Percentiles rank a stretch among this genome's conserved stretches.
Conservation (phyloP, 2,797 vertebrate species). For the Clarias platycephalus region DNA sequence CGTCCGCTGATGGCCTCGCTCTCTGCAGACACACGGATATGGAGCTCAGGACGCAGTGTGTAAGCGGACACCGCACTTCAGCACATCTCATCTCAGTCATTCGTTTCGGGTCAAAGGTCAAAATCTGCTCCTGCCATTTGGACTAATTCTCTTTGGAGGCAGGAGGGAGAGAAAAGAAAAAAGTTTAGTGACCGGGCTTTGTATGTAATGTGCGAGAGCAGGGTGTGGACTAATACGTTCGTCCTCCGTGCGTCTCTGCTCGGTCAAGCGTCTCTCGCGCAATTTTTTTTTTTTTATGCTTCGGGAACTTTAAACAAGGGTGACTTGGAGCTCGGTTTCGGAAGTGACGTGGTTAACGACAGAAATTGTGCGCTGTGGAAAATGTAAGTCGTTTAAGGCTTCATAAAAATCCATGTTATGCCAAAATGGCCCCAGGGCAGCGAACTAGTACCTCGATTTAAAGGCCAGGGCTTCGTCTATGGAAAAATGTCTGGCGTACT, state of each 20-base stretch:
- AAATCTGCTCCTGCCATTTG: constrained; percentile 10
- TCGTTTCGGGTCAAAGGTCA: constrained; percentile 25
- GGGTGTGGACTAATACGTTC: background rate
- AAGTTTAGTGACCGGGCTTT: background rate
- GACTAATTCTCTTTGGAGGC: constrained; percentile 27
- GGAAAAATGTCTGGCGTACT: constrained; percentile 3
- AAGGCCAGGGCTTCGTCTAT: background rate
- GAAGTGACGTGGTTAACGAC: constrained; percentile 44
- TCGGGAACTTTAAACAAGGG: constrained; percentile 24
- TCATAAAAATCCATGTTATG: constrained; percentile 9
- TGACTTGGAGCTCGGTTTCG: constrained; percentile 30
- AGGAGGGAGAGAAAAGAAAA: background rate
- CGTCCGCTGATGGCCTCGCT: constrained; percentile 25
- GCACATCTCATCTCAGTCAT: background rate
- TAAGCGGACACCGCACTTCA: constrained; percentile 24
- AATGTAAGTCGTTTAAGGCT: constrained; percentile 27
- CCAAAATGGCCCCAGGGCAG: constrained; percentile 28
- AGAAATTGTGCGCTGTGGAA: background rate
- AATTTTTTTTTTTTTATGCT: constrained; percentile 18
- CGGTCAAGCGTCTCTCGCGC: background rate
- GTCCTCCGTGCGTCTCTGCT: background rate
- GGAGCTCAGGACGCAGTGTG: constrained; percentile 18
- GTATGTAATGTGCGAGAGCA: background rate
- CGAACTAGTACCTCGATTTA: constrained; percentile 24
- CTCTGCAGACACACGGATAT: constrained; percentile 31